A percentile compares a stretch with the other conserved stretches of the same genome.
Evolutionary conservation across 1,140 invertebrate genomes (phyloP).

Genomic region (Cotesia glomerata): DNA sequence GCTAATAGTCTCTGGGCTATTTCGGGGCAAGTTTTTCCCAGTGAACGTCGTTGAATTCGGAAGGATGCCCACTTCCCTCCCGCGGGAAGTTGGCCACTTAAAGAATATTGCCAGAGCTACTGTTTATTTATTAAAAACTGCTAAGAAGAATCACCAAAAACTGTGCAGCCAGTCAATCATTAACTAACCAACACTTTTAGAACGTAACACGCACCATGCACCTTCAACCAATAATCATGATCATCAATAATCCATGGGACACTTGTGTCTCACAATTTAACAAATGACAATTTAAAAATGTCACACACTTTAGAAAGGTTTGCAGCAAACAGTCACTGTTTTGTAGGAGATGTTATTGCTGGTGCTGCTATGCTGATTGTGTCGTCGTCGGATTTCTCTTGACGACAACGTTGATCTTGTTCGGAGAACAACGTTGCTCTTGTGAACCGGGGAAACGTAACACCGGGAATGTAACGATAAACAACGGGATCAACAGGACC

Average conservation of each 20-base stretch:
- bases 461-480: neutral
- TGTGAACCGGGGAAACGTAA: neutral
- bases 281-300: no score
- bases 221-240: no score
- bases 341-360: slow-evolving; percentile 19
- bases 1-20: neutral
- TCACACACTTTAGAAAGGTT: no score
- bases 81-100: slow-evolving; percentile 20
- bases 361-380: slow-evolving; percentile 21
- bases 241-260: no score
- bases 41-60: slow-evolving; percentile 1
- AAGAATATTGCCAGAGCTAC: slow-evolving; percentile 29
- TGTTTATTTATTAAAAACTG: slow-evolving; percentile 15
- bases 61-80: slow-evolving; percentile 18
- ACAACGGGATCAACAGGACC: slow-evolving; percentile 19
- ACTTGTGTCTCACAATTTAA: no score
- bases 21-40: neutral
- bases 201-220: no score
- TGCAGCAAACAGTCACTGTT: neutral
- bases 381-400: no score
- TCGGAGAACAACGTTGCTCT: neutral
- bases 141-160: neutral
- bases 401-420: no score
- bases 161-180: no score
- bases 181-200: no score